Conservation (phyloP, 2,888 invertebrate genomes). For the Drosophila birchii region DNA sequence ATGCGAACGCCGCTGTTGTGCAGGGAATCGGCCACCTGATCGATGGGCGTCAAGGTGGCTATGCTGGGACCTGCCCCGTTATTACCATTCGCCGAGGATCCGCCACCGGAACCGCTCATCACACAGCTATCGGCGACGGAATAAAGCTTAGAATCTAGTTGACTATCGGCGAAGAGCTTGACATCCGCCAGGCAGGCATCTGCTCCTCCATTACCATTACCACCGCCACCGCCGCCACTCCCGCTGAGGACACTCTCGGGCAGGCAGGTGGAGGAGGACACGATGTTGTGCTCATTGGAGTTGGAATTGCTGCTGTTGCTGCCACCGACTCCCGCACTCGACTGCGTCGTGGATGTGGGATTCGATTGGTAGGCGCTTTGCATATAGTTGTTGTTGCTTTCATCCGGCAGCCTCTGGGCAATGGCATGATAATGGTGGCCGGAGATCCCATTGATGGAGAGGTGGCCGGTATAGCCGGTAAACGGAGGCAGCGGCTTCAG, state of each 20-base stretch:
- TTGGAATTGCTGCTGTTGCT: constrained; percentile 67
- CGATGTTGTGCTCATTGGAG: constrained; percentile 89
- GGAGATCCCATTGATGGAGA: constrained; percentile 94
- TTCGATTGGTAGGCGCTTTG: constrained; percentile 86
- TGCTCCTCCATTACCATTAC: constrained; percentile 78
- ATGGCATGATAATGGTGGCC: constrained; percentile 95
- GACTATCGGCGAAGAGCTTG: constrained; percentile 87
- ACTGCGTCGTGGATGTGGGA: constrained; percentile 69
- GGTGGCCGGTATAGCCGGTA: constrained; percentile 93
- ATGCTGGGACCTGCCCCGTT: constrained; percentile 52
- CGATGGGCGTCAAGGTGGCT: constrained; percentile 70
- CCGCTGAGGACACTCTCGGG: constrained; percentile 87
- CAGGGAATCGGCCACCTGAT: constrained; percentile 87
- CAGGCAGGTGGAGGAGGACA: constrained; percentile 90
- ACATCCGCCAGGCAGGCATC: constrained; percentile 87
- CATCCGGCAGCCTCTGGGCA: constrained; percentile 90
- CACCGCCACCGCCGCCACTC: constrained; percentile 68
- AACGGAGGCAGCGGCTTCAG: constrained; percentile 94
- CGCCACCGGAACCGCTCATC: constrained; percentile 63
- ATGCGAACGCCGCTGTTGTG: constrained; percentile 85
- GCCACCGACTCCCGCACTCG: constrained; percentile 42
- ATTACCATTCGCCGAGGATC: constrained; percentile 39
- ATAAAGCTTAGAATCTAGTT: constrained; percentile 86
- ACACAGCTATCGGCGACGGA: constrained; percentile 85
- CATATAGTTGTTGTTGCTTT: constrained; percentile 90